phyloP scores from a whole-genome alignment of 2,888 invertebrate genomes.

The Andrena marginata region DNA sequence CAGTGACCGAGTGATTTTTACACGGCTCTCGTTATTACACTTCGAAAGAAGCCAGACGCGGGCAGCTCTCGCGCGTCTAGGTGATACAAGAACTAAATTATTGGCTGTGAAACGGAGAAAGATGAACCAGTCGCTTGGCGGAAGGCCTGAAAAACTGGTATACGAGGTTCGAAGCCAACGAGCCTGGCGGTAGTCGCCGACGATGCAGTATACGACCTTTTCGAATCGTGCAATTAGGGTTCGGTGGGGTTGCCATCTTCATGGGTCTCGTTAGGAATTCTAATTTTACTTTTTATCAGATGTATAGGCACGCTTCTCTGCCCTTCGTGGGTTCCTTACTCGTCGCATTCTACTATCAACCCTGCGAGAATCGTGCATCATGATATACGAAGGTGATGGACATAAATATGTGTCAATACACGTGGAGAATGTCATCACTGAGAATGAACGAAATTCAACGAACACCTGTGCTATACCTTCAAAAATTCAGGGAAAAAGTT shows the following conservation, averaged over 20 bases:
- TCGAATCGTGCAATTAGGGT: constrained; percentile 35
- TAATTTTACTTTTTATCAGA: not conserved
- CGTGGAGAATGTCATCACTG: too few species aligned
- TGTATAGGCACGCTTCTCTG: too few species aligned
- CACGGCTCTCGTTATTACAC: constrained; percentile 6
- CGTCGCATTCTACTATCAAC: too few species aligned
- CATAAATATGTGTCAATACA: too few species aligned
- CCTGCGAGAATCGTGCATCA: too few species aligned
- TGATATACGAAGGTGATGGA: too few species aligned
- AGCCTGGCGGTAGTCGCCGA: constrained; percentile 37
- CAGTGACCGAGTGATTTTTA: not conserved
- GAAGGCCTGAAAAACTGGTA: constrained; percentile 61
- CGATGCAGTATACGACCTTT: constrained; percentile 47
- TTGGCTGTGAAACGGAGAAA: constrained; percentile 38
- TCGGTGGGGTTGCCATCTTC: constrained; percentile 46
- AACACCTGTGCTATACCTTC: too few species aligned
- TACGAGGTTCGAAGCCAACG: constrained; percentile 49
- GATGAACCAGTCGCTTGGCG: constrained; percentile 61
- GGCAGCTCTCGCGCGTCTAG: constrained; percentile 12
- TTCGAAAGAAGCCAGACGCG: constrained; percentile 1
- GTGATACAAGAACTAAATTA: constrained; percentile 26
- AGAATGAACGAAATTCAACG: too few species aligned
- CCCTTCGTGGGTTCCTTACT: too few species aligned
- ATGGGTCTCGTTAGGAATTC: constrained; percentile 24
- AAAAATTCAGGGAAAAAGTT: not conserved